Evolutionary conservation across 2,113 vertebrate species (phyloP), one percentile per base, ranked within the genome.

Genomic region (Dunckerocampus dactyliophorus): DNA sequence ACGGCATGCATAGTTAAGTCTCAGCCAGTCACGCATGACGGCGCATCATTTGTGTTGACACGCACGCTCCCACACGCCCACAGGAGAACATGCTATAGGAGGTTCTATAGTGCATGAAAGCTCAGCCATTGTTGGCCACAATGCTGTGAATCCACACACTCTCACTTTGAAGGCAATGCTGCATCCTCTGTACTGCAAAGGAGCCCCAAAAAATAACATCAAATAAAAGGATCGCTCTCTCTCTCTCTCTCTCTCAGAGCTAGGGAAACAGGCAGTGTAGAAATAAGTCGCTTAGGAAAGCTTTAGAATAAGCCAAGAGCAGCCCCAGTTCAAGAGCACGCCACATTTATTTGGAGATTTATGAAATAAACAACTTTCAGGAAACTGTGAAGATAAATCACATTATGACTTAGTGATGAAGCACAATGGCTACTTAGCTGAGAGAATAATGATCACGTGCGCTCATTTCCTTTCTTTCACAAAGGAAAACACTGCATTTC

Each of bases 1-100:
- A 80, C 61, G 64, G 73, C 64, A 34, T 69, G 65, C 62, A 72
- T 39, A 1, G 47, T 56, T 67, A 65, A 69, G 62, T 54, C 63
- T 28, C 51, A 63, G 53, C 22, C 62, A 1, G 47, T 65, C 75
- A 77, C 8, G 47, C 75, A 72, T 52, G 65, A 65, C 74, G 52
- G 68, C 63, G 47, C 22, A 17, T 54, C 9, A 45, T 31, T 51
- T 77, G 49, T 49, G 19, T 51, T 22, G 11, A 51, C 47, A 47
- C 37, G 54, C 73, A 55, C 19, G 69, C 69, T 50, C 64, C 51
- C 21, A 51, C 73, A 59, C 11, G 68, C 62, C 61, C 52, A 42
- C 17, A 51, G n/a, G 47, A 67, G 42, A 54, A 58, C 56, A 39
- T 3, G 15, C 21, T 3, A 53, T 22, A 57, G 71, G 42, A 57